These are phyloP conservation scores for Thecophora atra DNA, from an alignment of 2,888 invertebrate genomes.

Conservation along the genomic window DNA sequence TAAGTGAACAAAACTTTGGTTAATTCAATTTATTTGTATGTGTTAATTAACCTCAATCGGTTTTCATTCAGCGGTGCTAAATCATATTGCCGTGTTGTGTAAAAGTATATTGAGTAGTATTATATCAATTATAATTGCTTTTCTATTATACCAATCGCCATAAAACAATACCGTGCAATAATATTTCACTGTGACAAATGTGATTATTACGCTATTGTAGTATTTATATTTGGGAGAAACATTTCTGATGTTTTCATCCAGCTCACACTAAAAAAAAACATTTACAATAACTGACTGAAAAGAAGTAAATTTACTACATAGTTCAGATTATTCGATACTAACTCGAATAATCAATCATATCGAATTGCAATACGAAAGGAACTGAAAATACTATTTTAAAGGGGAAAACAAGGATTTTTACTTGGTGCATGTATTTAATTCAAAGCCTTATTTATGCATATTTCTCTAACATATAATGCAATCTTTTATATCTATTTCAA, in stretches of 20 bases:
- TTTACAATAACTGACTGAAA: too few species aligned
- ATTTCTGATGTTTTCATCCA: neutral
- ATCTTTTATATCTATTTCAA: too few species aligned
- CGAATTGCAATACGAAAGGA: too few species aligned
- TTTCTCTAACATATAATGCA: too few species aligned
- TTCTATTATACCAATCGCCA: neutral
- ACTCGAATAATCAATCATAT: too few species aligned
- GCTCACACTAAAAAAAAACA: too few species aligned
- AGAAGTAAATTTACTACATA: too few species aligned
- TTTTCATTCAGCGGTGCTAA: constrained; percentile 28
- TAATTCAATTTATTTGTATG: neutral
- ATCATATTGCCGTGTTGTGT: constrained; percentile 24
- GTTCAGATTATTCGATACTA: too few species aligned
- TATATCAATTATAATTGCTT: neutral
- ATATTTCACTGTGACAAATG: neutral
- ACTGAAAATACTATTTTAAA: too few species aligned
- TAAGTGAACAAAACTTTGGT: neutral
- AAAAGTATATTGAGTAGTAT: neutral
- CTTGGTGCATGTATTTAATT: too few species aligned
- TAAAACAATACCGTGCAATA: neutral
- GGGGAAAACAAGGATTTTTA: too few species aligned
- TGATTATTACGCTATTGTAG: neutral
- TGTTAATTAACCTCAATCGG: constrained; percentile 46
- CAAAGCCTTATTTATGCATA: too few species aligned
- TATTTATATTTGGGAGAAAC: constrained; percentile 1